Conservation (phyloP, 2,113 vertebrate species). For the Chamaetylas fuelleborni region DNA sequence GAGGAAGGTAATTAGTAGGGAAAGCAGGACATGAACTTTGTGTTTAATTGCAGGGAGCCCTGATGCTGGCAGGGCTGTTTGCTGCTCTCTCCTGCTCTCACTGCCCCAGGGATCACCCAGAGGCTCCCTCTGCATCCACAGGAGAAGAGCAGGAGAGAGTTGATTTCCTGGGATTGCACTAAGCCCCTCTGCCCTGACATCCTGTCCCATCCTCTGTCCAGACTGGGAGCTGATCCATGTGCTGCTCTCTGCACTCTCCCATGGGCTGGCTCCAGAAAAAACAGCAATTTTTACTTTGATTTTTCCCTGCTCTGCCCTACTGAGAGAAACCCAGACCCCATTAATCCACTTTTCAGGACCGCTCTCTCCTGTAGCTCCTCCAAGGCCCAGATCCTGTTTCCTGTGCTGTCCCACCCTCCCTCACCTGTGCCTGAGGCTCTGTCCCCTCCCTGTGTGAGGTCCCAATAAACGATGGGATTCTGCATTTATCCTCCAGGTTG, state of each 20-base stretch:
- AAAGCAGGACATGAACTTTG: background rate
- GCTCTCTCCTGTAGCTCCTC: background rate
- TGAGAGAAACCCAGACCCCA: background rate
- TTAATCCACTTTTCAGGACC: background rate
- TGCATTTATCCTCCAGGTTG: background rate
- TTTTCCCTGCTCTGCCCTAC: background rate
- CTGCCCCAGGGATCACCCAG: accelerated
- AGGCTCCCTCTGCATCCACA: accelerated
- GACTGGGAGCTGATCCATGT: background rate
- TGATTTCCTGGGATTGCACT: background rate
- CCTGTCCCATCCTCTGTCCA: background rate
- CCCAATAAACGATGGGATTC: background rate
- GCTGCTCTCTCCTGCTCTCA: background rate
- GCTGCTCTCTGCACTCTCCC: background rate
- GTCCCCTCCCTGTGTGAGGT: background rate
- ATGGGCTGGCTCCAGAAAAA: background rate
- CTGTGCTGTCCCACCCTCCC: background rate
- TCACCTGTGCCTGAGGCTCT: background rate
- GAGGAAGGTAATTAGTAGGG: background rate
- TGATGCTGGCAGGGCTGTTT: background rate
- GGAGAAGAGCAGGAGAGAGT: background rate
- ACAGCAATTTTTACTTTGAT: accelerated
- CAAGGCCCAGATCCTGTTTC: background rate
- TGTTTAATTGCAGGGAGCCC: background rate
- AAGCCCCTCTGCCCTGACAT: background rate